phyloP scores from a whole-genome alignment of 2,888 invertebrate species.

The Altica lythri region DNA sequence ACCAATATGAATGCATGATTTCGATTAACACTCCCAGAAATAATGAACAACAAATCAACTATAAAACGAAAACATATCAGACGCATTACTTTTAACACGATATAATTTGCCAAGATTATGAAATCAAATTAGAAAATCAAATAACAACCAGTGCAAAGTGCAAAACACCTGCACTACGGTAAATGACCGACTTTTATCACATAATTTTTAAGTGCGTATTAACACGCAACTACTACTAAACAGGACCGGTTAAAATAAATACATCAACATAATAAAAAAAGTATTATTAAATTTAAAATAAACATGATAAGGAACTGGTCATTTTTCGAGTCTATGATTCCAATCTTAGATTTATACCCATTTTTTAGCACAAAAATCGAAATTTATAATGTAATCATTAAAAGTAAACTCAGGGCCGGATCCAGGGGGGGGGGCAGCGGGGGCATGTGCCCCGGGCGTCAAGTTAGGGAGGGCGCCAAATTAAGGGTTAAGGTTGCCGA shows the following conservation, averaged over 20 bases:
- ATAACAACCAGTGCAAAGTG: slow-evolving; percentile 26
- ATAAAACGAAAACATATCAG: slow-evolving; percentile 10
- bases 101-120: slow-evolving; percentile 28
- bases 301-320: too few species aligned
- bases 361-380: too few species aligned
- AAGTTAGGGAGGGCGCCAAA: too few species aligned
- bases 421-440: too few species aligned
- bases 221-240: slow-evolving; percentile 23
- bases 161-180: slow-evolving; percentile 31
- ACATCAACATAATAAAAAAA: too few species aligned
- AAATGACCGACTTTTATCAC: slow-evolving; percentile 27
- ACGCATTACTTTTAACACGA: slow-evolving; percentile 22
- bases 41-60: slow-evolving; percentile 22
- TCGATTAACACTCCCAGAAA: slow-evolving; percentile 17
- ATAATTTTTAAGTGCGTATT: slow-evolving; percentile 26
- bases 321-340: too few species aligned
- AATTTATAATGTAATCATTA: too few species aligned
- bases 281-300: too few species aligned
- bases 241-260: slow-evolving; percentile 3
- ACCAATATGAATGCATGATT: slow-evolving; percentile 22
- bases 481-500: too few species aligned
- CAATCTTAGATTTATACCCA: too few species aligned
- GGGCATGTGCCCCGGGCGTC: too few species aligned
- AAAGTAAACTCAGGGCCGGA: too few species aligned
- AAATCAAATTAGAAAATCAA: slow-evolving; percentile 31